Conservation (phyloP, 37 sponge, comb jelly and placozoan species). For the Ephydatia muelleri region DNA sequence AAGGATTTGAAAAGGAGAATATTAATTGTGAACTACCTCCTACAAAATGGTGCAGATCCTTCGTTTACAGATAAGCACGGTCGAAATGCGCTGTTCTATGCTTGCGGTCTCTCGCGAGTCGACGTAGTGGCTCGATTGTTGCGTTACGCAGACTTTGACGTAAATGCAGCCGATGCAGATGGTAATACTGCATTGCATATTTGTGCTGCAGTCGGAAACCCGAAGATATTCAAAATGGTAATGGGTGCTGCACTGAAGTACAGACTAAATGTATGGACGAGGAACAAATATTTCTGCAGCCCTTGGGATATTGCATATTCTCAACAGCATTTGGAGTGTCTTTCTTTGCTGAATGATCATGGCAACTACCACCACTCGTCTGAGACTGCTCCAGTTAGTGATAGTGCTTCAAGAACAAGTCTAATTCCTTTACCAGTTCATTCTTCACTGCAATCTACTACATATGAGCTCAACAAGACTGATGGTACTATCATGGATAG, state of each 20-base stretch:
- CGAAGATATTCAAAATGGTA: not conserved
- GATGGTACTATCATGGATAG: not conserved
- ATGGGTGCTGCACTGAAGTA: not conserved
- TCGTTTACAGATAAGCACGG: conserved; percentile 10
- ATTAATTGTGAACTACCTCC: conserved; percentile 5
- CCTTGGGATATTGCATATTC: conserved; percentile 18
- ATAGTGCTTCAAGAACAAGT: not conserved
- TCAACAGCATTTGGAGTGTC: not conserved
- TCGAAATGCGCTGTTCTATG: conserved; percentile 33
- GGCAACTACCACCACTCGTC: conserved; percentile 6
- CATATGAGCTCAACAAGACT: not conserved
- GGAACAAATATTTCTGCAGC: conserved; percentile 11
- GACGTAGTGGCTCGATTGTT: not conserved
- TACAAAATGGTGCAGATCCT: conserved; percentile 11
- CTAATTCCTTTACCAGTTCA: not conserved
- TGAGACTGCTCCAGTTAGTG: not conserved
- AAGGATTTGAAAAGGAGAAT: not conserved
- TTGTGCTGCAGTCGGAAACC: conserved; percentile 17
- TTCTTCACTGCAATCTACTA: not conserved
- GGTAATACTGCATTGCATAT: conserved; percentile 47
- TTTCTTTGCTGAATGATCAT: not conserved
- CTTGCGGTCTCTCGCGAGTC: not conserved
- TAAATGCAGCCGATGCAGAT: conserved; percentile 12
- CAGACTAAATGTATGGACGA: not conserved
- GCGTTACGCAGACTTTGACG: conserved; percentile 4